phyloP scores from a whole-genome alignment of 2,888 invertebrate species.

The Synanthedon tipuliformis region DNA sequence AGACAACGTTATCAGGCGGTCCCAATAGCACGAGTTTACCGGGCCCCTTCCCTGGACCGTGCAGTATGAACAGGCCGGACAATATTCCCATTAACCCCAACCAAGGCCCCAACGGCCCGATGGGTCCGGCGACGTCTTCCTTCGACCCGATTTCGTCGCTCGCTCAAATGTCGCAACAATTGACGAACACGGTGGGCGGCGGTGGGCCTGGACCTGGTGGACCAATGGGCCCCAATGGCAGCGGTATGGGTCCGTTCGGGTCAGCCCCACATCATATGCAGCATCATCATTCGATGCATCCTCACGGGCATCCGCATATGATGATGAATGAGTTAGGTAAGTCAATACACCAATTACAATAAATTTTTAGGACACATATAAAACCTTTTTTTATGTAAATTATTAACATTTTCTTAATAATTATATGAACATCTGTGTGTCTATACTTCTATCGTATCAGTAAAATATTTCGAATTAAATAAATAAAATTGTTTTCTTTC shows the following conservation, averaged over 20 bases:
- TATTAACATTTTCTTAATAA: too few species aligned
- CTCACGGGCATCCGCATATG: slow-evolving; percentile 62
- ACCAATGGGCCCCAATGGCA: slow-evolving; percentile 46
- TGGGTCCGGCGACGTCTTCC: slow-evolving; percentile 69
- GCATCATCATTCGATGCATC: slow-evolving; percentile 60
- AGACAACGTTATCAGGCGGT: slow-evolving; percentile 61
- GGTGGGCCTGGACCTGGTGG: slow-evolving; percentile 41
- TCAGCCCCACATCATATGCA: slow-evolving; percentile 59
- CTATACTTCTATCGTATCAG: not conserved
- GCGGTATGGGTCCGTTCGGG: slow-evolving; percentile 51
- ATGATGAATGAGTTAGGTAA: slow-evolving; percentile 66
- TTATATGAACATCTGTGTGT: too few species aligned
- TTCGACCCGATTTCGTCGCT: slow-evolving; percentile 95
- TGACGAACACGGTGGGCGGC: slow-evolving; percentile 79
- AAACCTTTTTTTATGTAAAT: too few species aligned
- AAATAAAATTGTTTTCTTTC: slow-evolving; percentile 3
- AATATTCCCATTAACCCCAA: slow-evolving; percentile 62
- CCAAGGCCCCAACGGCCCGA: slow-evolving; percentile 66
- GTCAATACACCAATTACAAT: slow-evolving; percentile 2
- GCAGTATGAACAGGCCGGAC: slow-evolving; percentile 59
- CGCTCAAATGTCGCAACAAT: slow-evolving; percentile 94
- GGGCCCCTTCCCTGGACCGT: slow-evolving; percentile 66
- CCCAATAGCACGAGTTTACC: slow-evolving; percentile 60
- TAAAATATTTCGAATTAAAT: not conserved
- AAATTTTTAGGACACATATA: too few species aligned